Percentiles rank a stretch among this genome's conserved stretches.
Evolutionary conservation across 2,113 vertebrate species (phyloP).

Genomic region (Laticauda colubrina): DNA sequence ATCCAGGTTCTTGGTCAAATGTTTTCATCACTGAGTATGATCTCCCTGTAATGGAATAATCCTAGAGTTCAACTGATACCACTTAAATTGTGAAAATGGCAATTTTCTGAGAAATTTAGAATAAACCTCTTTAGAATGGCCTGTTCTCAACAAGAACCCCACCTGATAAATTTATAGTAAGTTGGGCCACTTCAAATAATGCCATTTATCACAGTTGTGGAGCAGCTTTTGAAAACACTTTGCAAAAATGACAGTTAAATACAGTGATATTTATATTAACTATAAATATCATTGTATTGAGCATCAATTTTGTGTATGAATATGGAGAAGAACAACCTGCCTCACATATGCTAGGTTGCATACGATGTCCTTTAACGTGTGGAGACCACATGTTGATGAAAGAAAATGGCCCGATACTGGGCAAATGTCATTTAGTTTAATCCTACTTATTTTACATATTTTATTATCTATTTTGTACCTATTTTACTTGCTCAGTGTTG

Average conservation of each 20-base stretch:
- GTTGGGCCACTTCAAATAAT: neutral
- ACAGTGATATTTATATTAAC: neutral
- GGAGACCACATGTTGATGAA: neutral
- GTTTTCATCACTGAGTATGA: neutral
- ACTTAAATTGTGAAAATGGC: neutral
- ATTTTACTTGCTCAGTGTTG: neutral
- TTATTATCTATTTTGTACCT: neutral
- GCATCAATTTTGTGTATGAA: neutral
- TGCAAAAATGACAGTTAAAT: neutral
- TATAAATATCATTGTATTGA: neutral
- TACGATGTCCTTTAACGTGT: too few species aligned
- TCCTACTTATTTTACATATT: neutral
- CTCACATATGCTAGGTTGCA: neutral
- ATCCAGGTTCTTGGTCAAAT: neutral
- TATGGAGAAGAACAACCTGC: neutral
- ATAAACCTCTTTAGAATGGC: neutral
- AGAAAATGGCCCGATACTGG: neutral
- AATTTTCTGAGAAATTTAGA: neutral
- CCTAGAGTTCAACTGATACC: constrained; percentile 5
- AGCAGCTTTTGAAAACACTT: neutral
- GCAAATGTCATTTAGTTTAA: neutral
- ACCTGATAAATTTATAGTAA: neutral
- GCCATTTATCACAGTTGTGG: too few species aligned
- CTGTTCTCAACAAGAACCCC: neutral
- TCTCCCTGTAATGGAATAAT: neutral